phyloP scores from a whole-genome alignment of 1,140 invertebrate genomes.

The Rhizoglyphus robini region DNA sequence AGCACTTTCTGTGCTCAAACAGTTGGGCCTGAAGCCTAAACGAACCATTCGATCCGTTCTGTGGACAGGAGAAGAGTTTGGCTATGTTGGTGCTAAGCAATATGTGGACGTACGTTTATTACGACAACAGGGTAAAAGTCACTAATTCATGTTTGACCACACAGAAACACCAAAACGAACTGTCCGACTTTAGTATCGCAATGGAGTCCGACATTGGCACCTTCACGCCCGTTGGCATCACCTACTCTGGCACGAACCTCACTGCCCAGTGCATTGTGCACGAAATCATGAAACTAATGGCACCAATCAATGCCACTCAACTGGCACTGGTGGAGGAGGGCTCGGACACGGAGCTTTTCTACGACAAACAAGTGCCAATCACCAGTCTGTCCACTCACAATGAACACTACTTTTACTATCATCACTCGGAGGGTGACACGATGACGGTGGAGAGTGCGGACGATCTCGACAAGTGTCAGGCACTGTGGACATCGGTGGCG shows the following conservation, averaged over 20 bases:
- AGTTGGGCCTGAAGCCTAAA: constrained; percentile 51
- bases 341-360: constrained; percentile 51
- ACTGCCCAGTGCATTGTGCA: constrained; percentile 21
- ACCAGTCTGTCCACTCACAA: constrained; percentile 51
- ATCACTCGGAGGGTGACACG: constrained; percentile 61
- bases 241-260: constrained; percentile 40
- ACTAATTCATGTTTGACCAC: too few species aligned
- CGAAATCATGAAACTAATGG: too few species aligned
- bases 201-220: constrained; percentile 74
- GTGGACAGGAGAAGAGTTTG: constrained; percentile 69
- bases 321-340: constrained; percentile 45
- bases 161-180: constrained; percentile 45
- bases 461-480: too few species aligned
- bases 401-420: constrained; percentile 64
- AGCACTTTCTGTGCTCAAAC: too few species aligned
- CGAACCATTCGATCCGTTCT: constrained; percentile 58
- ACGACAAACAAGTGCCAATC: constrained; percentile 48
- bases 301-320: too few species aligned
- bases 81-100: constrained; percentile 46
- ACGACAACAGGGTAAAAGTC: too few species aligned
- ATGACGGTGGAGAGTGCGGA: constrained; percentile 62
- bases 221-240: constrained; percentile 52
- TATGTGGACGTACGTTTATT: too few species aligned
- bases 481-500: too few species aligned
- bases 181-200: constrained; percentile 49